Evolutionary conservation across 2,113 vertebrate species (phyloP).

Genomic region (Pitta sordida): DNA sequence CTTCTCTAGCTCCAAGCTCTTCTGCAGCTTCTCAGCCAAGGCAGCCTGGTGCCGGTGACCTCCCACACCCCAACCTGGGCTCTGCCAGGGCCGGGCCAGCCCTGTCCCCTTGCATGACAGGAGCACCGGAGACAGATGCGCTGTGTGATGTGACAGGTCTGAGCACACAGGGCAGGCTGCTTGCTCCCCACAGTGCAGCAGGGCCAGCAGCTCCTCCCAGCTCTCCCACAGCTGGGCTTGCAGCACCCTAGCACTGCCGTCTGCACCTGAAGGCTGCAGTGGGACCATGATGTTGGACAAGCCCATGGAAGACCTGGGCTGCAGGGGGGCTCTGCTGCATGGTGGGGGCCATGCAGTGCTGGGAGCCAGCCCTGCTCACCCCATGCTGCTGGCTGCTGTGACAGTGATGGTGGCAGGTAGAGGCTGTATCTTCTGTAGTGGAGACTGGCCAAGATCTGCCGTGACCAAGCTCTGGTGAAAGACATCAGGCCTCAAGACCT

Average conservation of each 20-base stretch:
- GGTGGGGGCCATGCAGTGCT: background rate
- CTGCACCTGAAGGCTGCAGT: rapidly evolving
- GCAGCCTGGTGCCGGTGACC: rapidly evolving
- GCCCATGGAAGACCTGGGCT: background rate
- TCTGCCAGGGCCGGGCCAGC: background rate
- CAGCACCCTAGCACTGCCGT: rapidly evolving
- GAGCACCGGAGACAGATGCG: background rate
- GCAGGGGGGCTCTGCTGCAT: rapidly evolving
- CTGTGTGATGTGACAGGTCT: background rate
- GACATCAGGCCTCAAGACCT: slow-evolving; percentile 31
- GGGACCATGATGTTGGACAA: background rate
- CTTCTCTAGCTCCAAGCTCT: slow-evolving; percentile 43
- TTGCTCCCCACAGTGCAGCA: background rate
- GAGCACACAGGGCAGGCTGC: background rate
- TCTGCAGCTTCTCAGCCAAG: background rate
- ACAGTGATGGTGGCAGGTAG: background rate
- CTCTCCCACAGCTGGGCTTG: background rate
- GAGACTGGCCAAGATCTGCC: background rate
- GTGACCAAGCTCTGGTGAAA: slow-evolving; percentile 51
- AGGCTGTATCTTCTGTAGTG: background rate
- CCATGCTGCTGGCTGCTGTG: background rate
- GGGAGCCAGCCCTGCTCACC: background rate
- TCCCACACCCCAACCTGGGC: background rate
- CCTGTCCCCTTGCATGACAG: background rate
- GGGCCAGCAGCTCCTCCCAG: slow-evolving; percentile 19